Conservation (phyloP, 1,140 invertebrate genomes). For the Nebria ingens region DNA sequence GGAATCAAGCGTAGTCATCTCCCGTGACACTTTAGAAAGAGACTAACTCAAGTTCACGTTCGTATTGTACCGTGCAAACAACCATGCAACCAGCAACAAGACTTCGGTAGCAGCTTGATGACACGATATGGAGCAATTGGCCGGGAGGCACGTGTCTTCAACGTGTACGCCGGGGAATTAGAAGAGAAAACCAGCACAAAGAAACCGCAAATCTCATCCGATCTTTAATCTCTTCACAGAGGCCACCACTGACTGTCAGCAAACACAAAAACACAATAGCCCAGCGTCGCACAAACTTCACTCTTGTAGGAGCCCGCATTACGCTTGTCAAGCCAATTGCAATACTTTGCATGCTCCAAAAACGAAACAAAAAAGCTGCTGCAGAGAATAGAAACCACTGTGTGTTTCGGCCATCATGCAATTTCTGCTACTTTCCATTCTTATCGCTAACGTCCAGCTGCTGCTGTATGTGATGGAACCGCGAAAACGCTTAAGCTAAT, state of each 20-base stretch:
- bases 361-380: not conserved
- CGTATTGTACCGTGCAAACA: too few species aligned
- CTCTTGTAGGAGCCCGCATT: not conserved
- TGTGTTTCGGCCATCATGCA: too few species aligned
- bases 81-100: too few species aligned
- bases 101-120: not conserved
- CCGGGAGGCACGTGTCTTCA: not conserved
- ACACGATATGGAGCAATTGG: not conserved
- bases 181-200: not conserved
- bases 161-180: not conserved
- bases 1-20: not conserved
- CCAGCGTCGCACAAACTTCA: not conserved
- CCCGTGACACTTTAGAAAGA: too few species aligned
- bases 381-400: too few species aligned
- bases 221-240: conserved; percentile 21
- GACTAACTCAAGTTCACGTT: not conserved
- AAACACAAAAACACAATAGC: conserved; percentile 18
- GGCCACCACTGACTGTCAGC: conserved; percentile 18
- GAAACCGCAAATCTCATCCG: not conserved
- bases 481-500: too few species aligned
- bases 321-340: not conserved
- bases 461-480: too few species aligned
- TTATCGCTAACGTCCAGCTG: not conserved
- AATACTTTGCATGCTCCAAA: not conserved
- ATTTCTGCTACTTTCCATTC: not conserved